Base-by-base conservation (phyloP, 1,140 invertebrate genomes). In the Scylla paramamosain region DNA sequence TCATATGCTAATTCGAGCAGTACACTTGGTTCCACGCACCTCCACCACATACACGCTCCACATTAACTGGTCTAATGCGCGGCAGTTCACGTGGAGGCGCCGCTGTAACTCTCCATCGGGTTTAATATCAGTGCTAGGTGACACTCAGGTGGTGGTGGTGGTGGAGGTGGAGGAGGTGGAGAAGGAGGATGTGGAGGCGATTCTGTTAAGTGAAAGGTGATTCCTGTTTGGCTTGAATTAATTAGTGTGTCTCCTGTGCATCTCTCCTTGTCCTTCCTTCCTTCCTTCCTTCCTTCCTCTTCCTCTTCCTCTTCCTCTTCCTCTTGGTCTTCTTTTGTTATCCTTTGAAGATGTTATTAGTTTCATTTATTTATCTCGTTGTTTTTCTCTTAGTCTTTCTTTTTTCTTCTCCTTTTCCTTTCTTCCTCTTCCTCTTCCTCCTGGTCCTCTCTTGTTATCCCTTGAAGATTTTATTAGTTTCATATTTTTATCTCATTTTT, bases 61-160 rank as follows among this genome's bases (percentile, higher is more conserved):
- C 67, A 77, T 77, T 77, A 77, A 77, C 67, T 77, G 67, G 67
- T 77, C 67, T 77, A 77, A 77, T 77, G 67, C 67, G 20, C 67
- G 12, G 67, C 67, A 77, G 67, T 77, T 77, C 67, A 77, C 67
- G 20, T 77, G 67, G n/a, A 7, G 67, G 20, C 20, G 67, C 8
- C 8, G 12, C 12, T 77, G 67, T 77, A 77, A 77, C 67, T 77
- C 67, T 77, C 67, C 67, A n/a, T 77, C 67, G 67, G 67, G 67
- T 77, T 77, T 77, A 77, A 77, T 77, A 77, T 77, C 67, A 77
- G 67, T 77, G 67, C 67, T 77, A 77, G 16, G 67, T 59, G 52
- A 14, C 52, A 20, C 52, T 59, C 52, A n/a, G 67, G 20, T 20
- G 67, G 10, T 10, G 59, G 10, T 10, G 59, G 59, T 10, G 67